Evolutionary conservation across 2,888 invertebrate species (phyloP).

Genomic region (Neoscelio sp.): DNA sequence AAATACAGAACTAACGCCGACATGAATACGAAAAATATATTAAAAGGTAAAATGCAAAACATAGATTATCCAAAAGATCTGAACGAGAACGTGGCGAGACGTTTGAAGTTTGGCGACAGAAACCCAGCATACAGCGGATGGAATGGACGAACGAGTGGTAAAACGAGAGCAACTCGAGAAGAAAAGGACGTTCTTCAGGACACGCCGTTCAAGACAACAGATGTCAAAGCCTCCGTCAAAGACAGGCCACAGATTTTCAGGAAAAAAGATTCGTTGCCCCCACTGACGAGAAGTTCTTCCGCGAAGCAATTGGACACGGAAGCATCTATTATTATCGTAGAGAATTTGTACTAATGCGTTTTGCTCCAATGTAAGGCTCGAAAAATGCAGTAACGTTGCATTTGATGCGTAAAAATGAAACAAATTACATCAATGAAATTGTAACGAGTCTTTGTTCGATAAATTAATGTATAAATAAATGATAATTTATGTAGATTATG

Average conservation of each 20-base stretch:
- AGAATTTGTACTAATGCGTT: constrained; percentile 57
- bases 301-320: constrained; percentile 69
- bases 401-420: not conserved
- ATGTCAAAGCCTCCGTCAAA: constrained; percentile 71
- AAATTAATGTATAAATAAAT: constrained; percentile 24
- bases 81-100: constrained; percentile 50
- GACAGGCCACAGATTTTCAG: constrained; percentile 72
- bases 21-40: constrained; percentile 42
- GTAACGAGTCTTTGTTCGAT: too few relatives aligned
- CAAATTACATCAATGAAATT: too few relatives aligned
- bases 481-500: constrained; percentile 7
- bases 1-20: constrained; percentile 70
- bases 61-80: constrained; percentile 47
- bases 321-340: constrained; percentile 74
- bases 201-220: constrained; percentile 76
- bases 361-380: too few relatives aligned
- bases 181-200: constrained; percentile 67
- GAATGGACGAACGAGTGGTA: constrained; percentile 39
- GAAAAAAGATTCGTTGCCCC: constrained; percentile 75
- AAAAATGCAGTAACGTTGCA: too few relatives aligned
- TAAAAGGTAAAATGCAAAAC: constrained; percentile 60
- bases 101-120: constrained; percentile 48
- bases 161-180: constrained; percentile 60
- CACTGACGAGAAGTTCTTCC: constrained; percentile 69
- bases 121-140: constrained; percentile 26